These are phyloP conservation scores for Odontomyia ornata DNA, from an alignment of 2,888 invertebrate species.

Conservation along the genomic window DNA sequence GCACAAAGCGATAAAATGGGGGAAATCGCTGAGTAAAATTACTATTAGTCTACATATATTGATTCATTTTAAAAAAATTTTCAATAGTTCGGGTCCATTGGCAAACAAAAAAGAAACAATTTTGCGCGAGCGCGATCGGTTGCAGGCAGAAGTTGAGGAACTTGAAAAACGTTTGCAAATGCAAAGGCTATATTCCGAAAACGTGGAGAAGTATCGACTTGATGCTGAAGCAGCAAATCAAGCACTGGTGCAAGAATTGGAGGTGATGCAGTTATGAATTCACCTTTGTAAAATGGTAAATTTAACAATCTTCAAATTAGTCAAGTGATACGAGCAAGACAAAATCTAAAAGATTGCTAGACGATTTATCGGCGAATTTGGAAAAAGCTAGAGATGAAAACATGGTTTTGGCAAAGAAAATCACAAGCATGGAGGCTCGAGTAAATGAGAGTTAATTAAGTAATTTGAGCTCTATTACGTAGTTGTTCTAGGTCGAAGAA, in stretches of 20 bases:
- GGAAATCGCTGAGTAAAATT: constrained; percentile 2
- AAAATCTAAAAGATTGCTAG: constrained; percentile 2
- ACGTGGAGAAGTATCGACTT: constrained; percentile 57
- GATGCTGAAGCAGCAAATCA: constrained; percentile 54
- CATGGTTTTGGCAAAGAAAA: not conserved
- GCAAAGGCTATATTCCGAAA: constrained; percentile 57
- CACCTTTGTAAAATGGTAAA: too few species aligned
- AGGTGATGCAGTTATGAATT: too few species aligned
- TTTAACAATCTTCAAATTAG: too few species aligned
- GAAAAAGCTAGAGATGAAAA: constrained; percentile 16
- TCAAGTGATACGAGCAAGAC: not conserved
- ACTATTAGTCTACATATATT: not conserved
- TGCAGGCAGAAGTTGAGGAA: constrained; percentile 58
- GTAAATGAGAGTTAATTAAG: not conserved
- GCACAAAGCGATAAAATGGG: not conserved
- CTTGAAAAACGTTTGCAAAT: constrained; percentile 57
- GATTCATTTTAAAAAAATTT: not conserved
- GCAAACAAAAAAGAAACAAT: constrained; percentile 59
- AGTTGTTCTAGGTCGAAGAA: constrained; percentile 23
- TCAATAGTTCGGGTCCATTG: constrained; percentile 55
- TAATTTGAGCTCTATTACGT: not conserved
- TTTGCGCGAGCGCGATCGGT: constrained; percentile 60
- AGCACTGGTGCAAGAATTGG: constrained; percentile 47
- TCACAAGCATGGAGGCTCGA: not conserved
- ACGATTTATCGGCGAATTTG: not conserved